These are phyloP conservation scores for Ferrisia virgata DNA, from an alignment of 2,888 invertebrate genomes.

Conservation along the genomic window DNA sequence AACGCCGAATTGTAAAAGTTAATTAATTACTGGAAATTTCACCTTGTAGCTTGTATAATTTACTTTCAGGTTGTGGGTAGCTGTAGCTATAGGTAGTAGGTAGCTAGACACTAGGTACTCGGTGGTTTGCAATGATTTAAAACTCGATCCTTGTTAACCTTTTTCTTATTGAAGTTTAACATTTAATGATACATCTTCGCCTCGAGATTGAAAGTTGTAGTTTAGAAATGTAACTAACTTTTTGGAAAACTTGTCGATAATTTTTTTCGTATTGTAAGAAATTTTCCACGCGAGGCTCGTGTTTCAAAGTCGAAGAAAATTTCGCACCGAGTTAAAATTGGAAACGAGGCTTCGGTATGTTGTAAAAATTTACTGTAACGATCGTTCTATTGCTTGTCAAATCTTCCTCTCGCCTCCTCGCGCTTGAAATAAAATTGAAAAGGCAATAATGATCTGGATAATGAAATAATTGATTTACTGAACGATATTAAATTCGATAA, in stretches of 20 bases:
- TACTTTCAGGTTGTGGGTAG: too few relatives aligned
- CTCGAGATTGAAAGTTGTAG: background rate
- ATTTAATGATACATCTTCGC: background rate
- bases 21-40: background rate
- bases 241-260: background rate
- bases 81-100: too few relatives aligned
- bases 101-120: too few relatives aligned
- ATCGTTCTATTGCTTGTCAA: background rate
- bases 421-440: background rate
- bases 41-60: background rate
- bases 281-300: background rate
- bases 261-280: background rate
- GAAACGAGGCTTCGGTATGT: background rate
- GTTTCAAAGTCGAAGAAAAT: background rate
- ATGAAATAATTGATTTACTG: background rate
- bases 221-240: background rate
- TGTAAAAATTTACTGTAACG: background rate
- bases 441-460: background rate
- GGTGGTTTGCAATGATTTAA: background rate
- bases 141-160: background rate
- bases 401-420: background rate
- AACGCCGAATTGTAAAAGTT: background rate
- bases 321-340: background rate
- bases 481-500: background rate
- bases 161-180: background rate